phyloP scores from a whole-genome alignment of 2,113 vertebrate species.

The Channa maculata region DNA sequence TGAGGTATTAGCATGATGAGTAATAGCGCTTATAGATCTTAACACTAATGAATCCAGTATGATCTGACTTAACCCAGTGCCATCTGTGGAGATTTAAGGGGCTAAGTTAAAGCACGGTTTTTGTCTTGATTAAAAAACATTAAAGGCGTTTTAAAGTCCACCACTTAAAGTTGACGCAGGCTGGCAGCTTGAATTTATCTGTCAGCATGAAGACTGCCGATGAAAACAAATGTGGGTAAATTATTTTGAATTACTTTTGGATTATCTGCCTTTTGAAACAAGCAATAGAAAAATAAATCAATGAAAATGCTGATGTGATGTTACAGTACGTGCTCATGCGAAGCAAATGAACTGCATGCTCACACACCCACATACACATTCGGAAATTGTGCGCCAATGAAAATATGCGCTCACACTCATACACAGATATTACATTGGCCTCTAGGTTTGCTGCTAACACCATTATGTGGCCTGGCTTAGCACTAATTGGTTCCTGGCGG shows the following conservation, averaged over 20 bases:
- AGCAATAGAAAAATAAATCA: constrained; percentile 8
- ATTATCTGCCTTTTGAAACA: constrained; percentile 15
- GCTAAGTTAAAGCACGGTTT: constrained; percentile 12
- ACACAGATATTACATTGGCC: constrained; percentile 23
- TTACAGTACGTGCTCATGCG: neutral
- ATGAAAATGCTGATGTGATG: constrained; percentile 7
- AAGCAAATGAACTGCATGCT: neutral
- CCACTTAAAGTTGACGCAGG: constrained; percentile 25
- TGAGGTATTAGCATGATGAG: constrained; percentile 53
- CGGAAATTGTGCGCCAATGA: constrained; percentile 10
- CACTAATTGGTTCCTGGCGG: constrained; percentile 69
- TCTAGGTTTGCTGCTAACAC: constrained; percentile 54
- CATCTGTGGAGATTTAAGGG: constrained; percentile 50
- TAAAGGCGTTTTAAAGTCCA: constrained; percentile 24
- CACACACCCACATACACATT: constrained; percentile 1
- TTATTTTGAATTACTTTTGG: constrained; percentile 8
- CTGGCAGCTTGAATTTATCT: constrained; percentile 36
- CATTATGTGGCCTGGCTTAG: constrained; percentile 67
- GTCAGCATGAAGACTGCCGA: constrained; percentile 1
- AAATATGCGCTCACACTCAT: constrained; percentile 14
- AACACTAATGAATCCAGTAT: constrained; percentile 57
- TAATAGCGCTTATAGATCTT: constrained; percentile 46
- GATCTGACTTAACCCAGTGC: constrained; percentile 35
- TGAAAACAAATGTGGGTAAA: constrained; percentile 17
- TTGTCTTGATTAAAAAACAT: constrained; percentile 40